Evolutionary conservation across 2,888 invertebrate genomes (phyloP).

Genomic region (Serrognathus titanus): DNA sequence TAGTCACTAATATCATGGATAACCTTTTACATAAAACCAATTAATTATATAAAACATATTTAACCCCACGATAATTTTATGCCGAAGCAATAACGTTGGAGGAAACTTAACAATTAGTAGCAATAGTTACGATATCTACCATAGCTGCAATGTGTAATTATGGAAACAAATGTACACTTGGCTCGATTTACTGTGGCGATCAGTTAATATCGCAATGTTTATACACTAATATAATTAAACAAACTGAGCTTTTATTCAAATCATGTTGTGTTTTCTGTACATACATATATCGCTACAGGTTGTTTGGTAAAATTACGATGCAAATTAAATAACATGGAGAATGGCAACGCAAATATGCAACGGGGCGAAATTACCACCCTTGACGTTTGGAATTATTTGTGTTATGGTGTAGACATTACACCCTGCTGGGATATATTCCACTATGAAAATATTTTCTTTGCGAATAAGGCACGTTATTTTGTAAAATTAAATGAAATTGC

Average conservation of each 20-base stretch:
- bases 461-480: constrained; percentile 13
- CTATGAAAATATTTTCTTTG: constrained; percentile 17
- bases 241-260: constrained; percentile 16
- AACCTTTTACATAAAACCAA: no score
- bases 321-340: constrained; percentile 5
- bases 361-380: background rate
- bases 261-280: constrained; percentile 4
- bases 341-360: background rate
- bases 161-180: no score
- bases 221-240: no score
- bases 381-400: constrained; percentile 12
- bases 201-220: no score
- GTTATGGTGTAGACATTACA: constrained; percentile 6
- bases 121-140: no score
- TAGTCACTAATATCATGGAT: no score
- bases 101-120: no score
- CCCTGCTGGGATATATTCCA: background rate
- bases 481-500: constrained; percentile 15
- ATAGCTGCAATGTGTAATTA: no score
- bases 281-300: constrained; percentile 6
- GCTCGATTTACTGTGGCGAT: no score
- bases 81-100: no score
- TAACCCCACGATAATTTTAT: no score
- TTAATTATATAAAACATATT: no score
- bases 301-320: constrained; percentile 15